Evolutionary conservation across 2,888 invertebrate genomes (phyloP).

Genomic region (Cyclophora punctaria): DNA sequence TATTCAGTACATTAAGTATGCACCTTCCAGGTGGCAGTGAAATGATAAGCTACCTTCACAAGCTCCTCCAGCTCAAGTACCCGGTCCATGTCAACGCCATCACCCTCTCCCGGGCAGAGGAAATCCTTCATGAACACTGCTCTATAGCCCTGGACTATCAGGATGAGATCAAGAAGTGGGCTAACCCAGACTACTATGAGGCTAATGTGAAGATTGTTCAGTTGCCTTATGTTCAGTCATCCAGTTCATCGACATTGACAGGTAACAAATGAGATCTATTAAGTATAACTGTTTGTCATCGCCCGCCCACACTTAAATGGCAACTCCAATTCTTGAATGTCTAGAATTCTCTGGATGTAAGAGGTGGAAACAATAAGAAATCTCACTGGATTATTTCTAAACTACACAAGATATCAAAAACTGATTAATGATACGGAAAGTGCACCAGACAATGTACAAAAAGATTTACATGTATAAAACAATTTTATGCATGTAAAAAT

Average conservation of each 20-base stretch:
- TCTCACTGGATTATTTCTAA: too few relatives aligned
- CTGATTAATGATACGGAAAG: too few relatives aligned
- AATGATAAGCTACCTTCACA: conserved; percentile 87
- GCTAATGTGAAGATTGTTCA: conserved; percentile 89
- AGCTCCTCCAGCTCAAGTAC: conserved; percentile 93
- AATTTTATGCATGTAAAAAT: too few relatives aligned
- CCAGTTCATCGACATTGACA: conserved; percentile 78
- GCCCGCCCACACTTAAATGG: too few relatives aligned
- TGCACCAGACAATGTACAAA: too few relatives aligned
- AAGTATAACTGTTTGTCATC: too few relatives aligned
- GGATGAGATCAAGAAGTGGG: conserved; percentile 87
- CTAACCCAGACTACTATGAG: conserved; percentile 87
- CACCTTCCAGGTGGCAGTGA: conserved; percentile 81
- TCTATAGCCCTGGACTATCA: conserved; percentile 85
- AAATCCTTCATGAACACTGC: conserved; percentile 87
- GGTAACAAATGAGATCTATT: conserved; percentile 33
- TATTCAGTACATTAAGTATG: neutral
- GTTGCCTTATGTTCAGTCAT: conserved; percentile 83
- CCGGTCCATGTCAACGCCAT: conserved; percentile 93
- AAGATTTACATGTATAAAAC: too few relatives aligned
- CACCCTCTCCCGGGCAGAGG: conserved; percentile 90
- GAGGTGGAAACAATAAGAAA: too few relatives aligned
- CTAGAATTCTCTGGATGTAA: too few relatives aligned
- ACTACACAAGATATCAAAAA: too few relatives aligned
- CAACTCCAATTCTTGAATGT: too few relatives aligned